Percentiles rank a stretch among this genome's conserved stretches.
These are phyloP conservation scores for Piprites chloris DNA, from an alignment of 2,113 vertebrate species.

Conservation along the genomic window DNA sequence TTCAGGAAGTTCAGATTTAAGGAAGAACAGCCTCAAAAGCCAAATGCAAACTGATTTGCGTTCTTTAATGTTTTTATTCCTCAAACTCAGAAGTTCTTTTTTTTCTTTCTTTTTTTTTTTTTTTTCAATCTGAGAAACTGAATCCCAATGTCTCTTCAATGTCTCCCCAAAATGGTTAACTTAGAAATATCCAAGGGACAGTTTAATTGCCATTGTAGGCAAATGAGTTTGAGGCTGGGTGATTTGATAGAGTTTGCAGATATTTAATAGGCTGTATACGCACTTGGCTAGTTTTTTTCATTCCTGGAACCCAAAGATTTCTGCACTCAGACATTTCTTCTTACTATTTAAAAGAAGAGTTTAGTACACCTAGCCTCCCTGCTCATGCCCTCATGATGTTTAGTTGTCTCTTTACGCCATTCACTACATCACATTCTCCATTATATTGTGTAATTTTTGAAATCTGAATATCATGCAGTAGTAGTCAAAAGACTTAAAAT, in stretches of 20 bases:
- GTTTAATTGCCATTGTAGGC: neutral
- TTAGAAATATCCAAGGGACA: neutral
- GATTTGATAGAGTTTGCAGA: neutral
- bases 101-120: neutral
- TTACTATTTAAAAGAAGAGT: neutral
- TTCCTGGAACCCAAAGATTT: neutral
- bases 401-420: neutral
- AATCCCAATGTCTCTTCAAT: neutral
- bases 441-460: neutral
- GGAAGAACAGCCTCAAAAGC: neutral
- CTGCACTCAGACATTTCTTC: neutral
- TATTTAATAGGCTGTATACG: neutral
- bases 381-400: neutral
- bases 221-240: neutral
- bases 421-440: neutral
- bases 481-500: neutral
- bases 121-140: neutral
- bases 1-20: neutral
- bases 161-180: neutral
- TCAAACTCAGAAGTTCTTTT: neutral
- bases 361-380: neutral
- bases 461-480: neutral
- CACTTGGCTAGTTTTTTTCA: neutral
- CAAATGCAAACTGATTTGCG: neutral
- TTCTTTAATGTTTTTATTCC: neutral